Conservation (phyloP, 2,113 vertebrate species). For the Malurus elegans region DNA sequence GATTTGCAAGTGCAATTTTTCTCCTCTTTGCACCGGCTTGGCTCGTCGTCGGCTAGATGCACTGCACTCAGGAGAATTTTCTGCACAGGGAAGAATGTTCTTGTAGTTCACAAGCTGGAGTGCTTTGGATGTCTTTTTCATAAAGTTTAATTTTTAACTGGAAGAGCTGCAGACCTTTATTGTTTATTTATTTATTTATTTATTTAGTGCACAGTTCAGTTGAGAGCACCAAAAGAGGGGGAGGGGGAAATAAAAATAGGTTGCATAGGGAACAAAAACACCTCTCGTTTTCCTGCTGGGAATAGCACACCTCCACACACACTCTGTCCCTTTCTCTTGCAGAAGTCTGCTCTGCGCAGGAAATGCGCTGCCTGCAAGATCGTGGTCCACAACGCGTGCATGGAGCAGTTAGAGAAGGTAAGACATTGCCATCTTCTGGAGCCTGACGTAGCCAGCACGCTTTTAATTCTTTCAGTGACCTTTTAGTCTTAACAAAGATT, state of each 20-base stretch:
- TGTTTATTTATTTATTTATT: not conserved
- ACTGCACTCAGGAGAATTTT: too few relatives aligned
- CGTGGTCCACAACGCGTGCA: constrained; percentile 91
- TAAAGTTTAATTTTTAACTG: not conserved
- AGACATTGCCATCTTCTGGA: constrained; percentile 72
- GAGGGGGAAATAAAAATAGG: accelerated
- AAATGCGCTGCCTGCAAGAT: constrained; percentile 98
- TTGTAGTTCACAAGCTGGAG: not conserved
- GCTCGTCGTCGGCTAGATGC: not conserved
- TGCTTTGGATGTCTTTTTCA: not conserved
- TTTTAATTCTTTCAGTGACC: not conserved
- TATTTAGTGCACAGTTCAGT: accelerated
- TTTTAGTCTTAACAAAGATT: not conserved
- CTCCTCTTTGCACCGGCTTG: not conserved
- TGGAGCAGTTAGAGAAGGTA: constrained; percentile 96
- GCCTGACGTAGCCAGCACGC: accelerated
- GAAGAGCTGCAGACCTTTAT: not conserved
- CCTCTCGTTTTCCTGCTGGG: not conserved
- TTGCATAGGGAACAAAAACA: not conserved
- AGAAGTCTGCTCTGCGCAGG: constrained; percentile 94
- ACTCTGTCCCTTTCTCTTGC: constrained; percentile 62
- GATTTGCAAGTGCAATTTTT: not conserved
- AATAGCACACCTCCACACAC: not conserved
- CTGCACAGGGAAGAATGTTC: not conserved
- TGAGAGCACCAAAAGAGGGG: not conserved